Percentiles rank a stretch among this genome's conserved stretches.
Evolutionary conservation across 2,888 invertebrate genomes (phyloP).

Genomic region (Drosophila atripex): DNA sequence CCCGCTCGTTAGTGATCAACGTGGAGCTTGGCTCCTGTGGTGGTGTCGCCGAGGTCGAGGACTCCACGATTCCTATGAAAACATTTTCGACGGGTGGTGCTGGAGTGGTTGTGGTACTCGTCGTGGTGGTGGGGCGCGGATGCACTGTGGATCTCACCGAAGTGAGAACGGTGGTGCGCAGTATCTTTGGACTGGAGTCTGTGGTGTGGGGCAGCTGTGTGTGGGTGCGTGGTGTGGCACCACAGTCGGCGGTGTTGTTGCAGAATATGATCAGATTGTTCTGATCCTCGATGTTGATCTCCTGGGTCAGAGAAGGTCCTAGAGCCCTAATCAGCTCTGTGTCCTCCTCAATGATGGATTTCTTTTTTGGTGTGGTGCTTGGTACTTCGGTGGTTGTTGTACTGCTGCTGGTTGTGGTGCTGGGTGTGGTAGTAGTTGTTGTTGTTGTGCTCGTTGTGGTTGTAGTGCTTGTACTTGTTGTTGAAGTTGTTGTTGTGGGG

Average conservation of each 20-base stretch:
- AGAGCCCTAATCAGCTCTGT: conserved; percentile 72
- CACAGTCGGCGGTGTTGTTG: conserved; percentile 82
- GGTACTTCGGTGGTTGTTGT: conserved; percentile 30
- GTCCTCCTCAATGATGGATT: conserved; percentile 74
- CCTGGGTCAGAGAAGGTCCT: conserved; percentile 75
- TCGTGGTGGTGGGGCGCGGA: conserved; percentile 61
- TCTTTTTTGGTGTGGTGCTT: conserved; percentile 37
- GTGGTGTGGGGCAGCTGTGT: conserved; percentile 80
- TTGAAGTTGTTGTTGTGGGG: conserved; percentile 7
- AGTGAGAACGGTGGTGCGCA: conserved; percentile 85
- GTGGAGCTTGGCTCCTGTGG: conserved; percentile 69
- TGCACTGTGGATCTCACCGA: conserved; percentile 83
- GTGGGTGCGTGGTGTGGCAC: conserved; percentile 57
- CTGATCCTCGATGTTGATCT: conserved; percentile 79
- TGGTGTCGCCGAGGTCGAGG: conserved; percentile 29
- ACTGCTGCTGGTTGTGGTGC: conserved; percentile 28
- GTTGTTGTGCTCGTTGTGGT: conserved; percentile 32
- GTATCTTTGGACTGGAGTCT: conserved; percentile 84
- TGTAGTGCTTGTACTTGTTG: conserved; percentile 25
- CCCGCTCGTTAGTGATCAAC: conserved; percentile 82
- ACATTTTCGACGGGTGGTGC: conserved; percentile 26
- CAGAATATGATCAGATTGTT: conserved; percentile 82
- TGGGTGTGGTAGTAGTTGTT: conserved; percentile 26
- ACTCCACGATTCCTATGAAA: conserved; percentile 60
- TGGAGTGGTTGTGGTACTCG: conserved; percentile 43